A percentile compares a stretch with the other conserved stretches of the same genome.
Conservation (phyloP, 2,888 invertebrate species). For the Eupithecia insigniata region DNA sequence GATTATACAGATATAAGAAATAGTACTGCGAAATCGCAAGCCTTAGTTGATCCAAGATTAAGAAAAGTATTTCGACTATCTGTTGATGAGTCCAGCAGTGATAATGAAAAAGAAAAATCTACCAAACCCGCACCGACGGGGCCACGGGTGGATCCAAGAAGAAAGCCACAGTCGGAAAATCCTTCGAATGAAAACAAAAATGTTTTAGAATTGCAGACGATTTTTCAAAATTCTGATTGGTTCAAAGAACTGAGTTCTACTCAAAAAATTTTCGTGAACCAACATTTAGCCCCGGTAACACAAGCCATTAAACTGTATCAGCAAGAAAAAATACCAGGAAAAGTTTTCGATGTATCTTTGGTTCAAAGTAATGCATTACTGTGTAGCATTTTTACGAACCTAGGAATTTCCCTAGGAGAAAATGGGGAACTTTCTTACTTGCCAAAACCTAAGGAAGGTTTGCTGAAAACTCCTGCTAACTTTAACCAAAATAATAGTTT, state of each 20-base stretch:
- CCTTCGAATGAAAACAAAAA: constrained; percentile 65
- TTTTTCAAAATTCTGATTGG: constrained; percentile 88
- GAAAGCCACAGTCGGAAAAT: constrained; percentile 72
- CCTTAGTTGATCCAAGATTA: constrained; percentile 89
- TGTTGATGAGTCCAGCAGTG: constrained; percentile 86
- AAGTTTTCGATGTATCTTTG: constrained; percentile 81
- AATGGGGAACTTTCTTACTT: constrained; percentile 83
- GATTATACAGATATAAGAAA: constrained; percentile 90
- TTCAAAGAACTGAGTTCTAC: constrained; percentile 89
- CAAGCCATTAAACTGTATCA: constrained; percentile 85
- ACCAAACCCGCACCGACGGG: constrained; percentile 62
- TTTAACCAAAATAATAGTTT: constrained; percentile 66
- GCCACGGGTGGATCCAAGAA: constrained; percentile 77
- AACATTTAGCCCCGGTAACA: constrained; percentile 86
- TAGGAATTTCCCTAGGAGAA: constrained; percentile 85
- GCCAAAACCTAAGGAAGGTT: constrained; percentile 77
- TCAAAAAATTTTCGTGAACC: constrained; percentile 88
- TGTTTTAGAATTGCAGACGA: constrained; percentile 83
- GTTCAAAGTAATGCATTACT: constrained; percentile 81
- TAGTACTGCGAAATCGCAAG: constrained; percentile 88
- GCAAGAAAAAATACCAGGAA: constrained; percentile 82
- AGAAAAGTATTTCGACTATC: constrained; percentile 89
- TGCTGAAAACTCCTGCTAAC: constrained; percentile 74
- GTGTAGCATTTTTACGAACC: constrained; percentile 85
- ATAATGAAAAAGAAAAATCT: constrained; percentile 82